Base-by-base conservation (phyloP, 2,888 invertebrate genomes). In the Mimumesa dahlbomi region DNA sequence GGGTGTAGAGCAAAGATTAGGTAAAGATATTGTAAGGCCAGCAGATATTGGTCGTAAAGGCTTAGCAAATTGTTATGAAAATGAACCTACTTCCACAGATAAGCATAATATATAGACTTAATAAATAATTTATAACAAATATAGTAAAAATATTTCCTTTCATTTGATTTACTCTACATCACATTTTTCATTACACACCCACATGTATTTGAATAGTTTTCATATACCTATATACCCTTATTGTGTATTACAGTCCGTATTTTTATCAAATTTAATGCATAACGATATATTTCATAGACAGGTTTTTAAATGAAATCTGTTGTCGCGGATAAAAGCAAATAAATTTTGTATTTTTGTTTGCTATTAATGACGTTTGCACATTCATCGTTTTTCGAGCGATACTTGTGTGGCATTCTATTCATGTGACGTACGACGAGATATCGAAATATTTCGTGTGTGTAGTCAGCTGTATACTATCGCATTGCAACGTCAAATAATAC, bases 1-100 rank as follows among this genome's bases (percentile, higher is more conserved):
- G 84, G 98, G 98, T 0, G 90, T 98, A 54, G 95, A 97, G 83
- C 96, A 94, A 82, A 93, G 94, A 71, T 89, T 96, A 38, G 96
- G 96, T 0, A 91, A 94, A 84, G 94, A 93, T 0, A 93, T 93
- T 52, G 93, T 95, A 0, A 92, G 92, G 65, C 89, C 92, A 65
- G 93, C 94, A 4, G 92, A 92, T 74, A 92, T 93, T 79, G 97
- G 97, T 0, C 91, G 94, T 11, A 92, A 90, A 79, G 97, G 97
- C 0, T 93, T 96, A 83, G 94, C 97, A 0, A 91, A 92, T 64
- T 92, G 92, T 67, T 95, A 95, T 85, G 90, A 90, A 62, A 93
- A 93, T 87, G 94, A 94, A 52, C 36, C 53, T 38, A 13, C 50
- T 53, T 45, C 42, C 46, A 14, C 11, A 43, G 13, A 58, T 34